phyloP scores from a whole-genome alignment of 1,140 invertebrate species.

The Brachionus manjavacas region DNA sequence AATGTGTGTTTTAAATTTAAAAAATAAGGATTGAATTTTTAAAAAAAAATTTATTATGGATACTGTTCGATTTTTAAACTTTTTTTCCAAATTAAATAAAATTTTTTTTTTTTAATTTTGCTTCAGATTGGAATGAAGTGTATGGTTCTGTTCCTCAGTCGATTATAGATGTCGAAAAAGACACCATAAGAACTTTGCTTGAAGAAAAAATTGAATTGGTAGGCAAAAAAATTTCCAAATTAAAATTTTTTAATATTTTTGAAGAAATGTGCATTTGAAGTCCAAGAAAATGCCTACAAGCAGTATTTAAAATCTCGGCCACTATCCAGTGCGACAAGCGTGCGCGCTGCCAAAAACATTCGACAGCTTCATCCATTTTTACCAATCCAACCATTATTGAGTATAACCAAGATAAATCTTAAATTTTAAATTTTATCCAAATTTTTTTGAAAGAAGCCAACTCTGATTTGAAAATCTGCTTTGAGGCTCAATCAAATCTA shows the following conservation, averaged over 20 bases:
- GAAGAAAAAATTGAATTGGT: slow-evolving; percentile 30
- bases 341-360: slow-evolving; percentile 35
- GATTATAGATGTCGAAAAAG: slow-evolving; percentile 33
- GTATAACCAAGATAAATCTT: background rate
- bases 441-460: background rate
- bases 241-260: background rate
- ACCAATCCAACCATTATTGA: slow-evolving; percentile 15
- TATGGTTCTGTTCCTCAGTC: slow-evolving; percentile 34
- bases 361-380: background rate
- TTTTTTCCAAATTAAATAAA: too few species aligned
- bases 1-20: too few species aligned
- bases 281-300: slow-evolving; percentile 40
- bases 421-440: background rate
- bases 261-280: slow-evolving; percentile 37
- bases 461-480: background rate
- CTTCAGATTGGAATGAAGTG: slow-evolving; percentile 37
- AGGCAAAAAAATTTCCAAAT: background rate
- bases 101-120: background rate
- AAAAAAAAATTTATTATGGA: too few species aligned
- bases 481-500: slow-evolving; percentile 1
- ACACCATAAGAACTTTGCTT: background rate
- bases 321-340: background rate
- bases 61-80: too few species aligned
- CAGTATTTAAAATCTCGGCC: slow-evolving; percentile 42
- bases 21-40: too few species aligned